Percentiles rank a stretch among this genome's conserved stretches.
These are phyloP conservation scores for Malurus leucopterus DNA, from an alignment of 2,797 vertebrate genomes.

Conservation along the genomic window DNA sequence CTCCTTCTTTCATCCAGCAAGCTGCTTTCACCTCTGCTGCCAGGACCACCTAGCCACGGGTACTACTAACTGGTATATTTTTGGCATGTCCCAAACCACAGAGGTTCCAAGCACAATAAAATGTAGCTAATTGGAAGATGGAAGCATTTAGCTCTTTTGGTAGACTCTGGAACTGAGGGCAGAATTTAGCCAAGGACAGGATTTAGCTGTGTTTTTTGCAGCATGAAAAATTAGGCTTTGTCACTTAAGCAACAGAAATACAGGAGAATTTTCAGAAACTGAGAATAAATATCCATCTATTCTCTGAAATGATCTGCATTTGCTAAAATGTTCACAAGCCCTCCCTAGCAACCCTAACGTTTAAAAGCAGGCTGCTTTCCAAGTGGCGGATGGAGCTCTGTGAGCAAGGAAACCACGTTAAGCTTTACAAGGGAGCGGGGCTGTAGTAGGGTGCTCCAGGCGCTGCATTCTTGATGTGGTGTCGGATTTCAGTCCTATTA, in stretches of 20 bases:
- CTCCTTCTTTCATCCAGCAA: background rate
- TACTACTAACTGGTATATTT: background rate
- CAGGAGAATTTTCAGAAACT: background rate
- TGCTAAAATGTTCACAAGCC: slow-evolving; percentile 10
- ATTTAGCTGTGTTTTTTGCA: background rate
- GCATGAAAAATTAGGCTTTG: background rate
- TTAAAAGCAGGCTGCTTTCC: slow-evolving; percentile 7
- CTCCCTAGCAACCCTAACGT: background rate
- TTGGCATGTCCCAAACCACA: background rate
- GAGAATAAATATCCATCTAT: background rate
- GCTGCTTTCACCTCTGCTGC: background rate
- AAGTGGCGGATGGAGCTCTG: background rate
- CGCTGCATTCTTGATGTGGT: slow-evolving; percentile 50
- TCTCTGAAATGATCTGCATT: background rate
- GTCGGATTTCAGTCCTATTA: slow-evolving; percentile 61
- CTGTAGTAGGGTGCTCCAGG: slow-evolving; percentile 42
- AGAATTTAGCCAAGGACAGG: background rate
- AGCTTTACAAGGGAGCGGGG: background rate
- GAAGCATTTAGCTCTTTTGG: background rate
- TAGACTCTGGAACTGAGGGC: background rate
- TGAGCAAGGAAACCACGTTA: slow-evolving; percentile 1
- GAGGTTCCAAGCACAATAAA: slow-evolving; percentile 15
- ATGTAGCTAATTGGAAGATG: background rate
- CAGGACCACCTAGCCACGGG: slow-evolving; percentile 17
- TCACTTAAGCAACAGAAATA: background rate